Evolutionary conservation across 2,113 vertebrate genomes (phyloP).

Genomic region (Phalacrocorax aristotelis): DNA sequence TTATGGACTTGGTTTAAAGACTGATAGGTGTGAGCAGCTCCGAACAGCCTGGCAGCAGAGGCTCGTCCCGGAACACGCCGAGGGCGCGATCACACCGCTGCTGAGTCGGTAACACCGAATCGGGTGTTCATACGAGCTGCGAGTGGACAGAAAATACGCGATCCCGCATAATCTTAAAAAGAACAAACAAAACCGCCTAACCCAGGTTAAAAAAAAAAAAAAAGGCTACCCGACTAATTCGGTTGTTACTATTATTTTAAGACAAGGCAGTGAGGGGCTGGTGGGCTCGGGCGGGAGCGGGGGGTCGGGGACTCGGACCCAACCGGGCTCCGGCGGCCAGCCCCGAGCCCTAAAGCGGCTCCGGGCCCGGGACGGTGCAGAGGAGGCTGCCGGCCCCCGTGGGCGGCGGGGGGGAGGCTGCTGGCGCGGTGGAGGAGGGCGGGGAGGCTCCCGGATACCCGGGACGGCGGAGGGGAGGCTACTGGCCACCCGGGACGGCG

Average conservation of each 20-base stretch:
- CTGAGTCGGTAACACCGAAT: fast-evolving
- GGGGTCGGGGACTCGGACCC: no score
- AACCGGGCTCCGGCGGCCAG: neutral
- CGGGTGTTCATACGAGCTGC: fast-evolving
- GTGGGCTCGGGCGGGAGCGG: no score
- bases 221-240: fast-evolving
- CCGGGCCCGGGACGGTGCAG: no score
- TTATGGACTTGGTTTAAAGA: fast-evolving
- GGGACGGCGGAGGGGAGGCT: no score
- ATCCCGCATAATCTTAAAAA: fast-evolving
- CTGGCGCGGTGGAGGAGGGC: no score
- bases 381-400: no score
- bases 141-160: fast-evolving
- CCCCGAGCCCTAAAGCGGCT: no score
- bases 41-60: fast-evolving
- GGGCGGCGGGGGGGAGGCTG: no score
- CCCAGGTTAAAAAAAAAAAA: no score
- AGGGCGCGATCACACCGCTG: fast-evolving
- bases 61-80: fast-evolving
- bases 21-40: neutral
- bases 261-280: no score
- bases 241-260: fast-evolving
- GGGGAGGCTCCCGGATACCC: no score
- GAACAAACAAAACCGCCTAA: fast-evolving
- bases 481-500: no score